Evolutionary conservation across 92 coral and sea anemone genomes (phyloP), one percentile per base, ranked within the genome.

Genomic region (Zoanthus solanderi): DNA sequence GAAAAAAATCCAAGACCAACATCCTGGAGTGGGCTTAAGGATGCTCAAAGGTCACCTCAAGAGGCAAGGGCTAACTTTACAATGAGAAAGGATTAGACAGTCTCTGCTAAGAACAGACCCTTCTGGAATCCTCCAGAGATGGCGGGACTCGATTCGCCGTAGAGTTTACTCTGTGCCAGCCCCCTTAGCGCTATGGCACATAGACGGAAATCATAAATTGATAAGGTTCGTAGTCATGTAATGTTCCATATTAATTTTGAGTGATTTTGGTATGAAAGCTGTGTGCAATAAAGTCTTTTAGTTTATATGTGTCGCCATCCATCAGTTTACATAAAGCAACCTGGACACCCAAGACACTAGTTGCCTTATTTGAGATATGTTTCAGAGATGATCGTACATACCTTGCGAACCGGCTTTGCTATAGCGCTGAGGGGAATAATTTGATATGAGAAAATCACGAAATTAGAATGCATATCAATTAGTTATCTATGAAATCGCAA

Each of bases 121-220:
- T 15, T 42, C 84, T 8, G 92, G 85, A 9, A 89, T 84, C 5
- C 78, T 60, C 30, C 92, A 89, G 42, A 75, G 89, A 58, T 89
- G 92, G 92, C 76, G 71, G 7, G 66, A 75, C 9, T 83, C 92
- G 8, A 84, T 89, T 75, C 89, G 60, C 42, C 52, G 92, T 56
- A 54, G 85, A 16, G 71, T 75, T 76, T 89, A 89, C 85, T 63
- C 72, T 60, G 92, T 89, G 0, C 61, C 65, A 18, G 83, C 78
- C 7, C 92, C 89, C 50, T 77, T 89, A 10, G 89, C 89, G 15
- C 78, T 89, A n/a, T 89, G 92, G 89, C 92, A 89, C 31, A 66
- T 88, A 18, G 90, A 88, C 75, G 90, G 90, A 13, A 88, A 88
- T 54, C 90, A 50, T 7, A 50, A 50, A 11, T 50, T 50, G 56